These are phyloP conservation scores for Eupeodes luniger DNA, from an alignment of 2,888 invertebrate genomes.

Conservation along the genomic window DNA sequence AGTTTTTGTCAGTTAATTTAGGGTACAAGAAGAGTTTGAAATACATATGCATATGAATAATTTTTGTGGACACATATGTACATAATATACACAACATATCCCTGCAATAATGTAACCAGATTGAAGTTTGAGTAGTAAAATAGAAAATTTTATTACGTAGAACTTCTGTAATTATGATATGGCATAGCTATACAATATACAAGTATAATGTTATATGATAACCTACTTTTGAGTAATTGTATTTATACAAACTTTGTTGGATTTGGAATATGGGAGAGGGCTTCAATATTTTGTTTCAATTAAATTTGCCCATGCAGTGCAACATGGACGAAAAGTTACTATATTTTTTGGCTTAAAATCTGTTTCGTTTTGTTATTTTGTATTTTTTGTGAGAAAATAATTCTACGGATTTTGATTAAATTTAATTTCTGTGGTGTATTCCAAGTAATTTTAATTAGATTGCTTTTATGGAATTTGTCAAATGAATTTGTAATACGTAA, in stretches of 20 bases:
- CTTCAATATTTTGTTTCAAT: background rate
- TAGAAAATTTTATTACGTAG: constrained; percentile 1
- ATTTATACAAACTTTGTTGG: background rate
- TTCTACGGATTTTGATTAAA: too few relatives aligned
- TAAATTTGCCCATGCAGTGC: background rate
- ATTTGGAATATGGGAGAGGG: background rate
- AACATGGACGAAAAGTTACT: too few relatives aligned
- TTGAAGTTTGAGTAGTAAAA: constrained; percentile 10
- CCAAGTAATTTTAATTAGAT: too few relatives aligned
- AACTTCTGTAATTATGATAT: background rate
- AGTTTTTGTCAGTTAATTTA: constrained; percentile 41
- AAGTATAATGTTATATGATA: background rate
- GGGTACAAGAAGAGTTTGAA: constrained; percentile 21
- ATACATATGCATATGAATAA: constrained; percentile 32
- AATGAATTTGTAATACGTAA: too few relatives aligned
- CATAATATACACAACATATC: background rate
- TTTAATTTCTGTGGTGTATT: too few relatives aligned
- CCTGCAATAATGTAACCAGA: constrained; percentile 9
- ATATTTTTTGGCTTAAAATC: too few relatives aligned
- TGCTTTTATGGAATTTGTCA: too few relatives aligned
- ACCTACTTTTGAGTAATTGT: constrained; percentile 1
- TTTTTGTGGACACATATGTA: constrained; percentile 36
- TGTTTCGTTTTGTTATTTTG: too few relatives aligned
- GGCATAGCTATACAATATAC: background rate
- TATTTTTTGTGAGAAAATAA: too few relatives aligned